Conservation (phyloP, 2,113 vertebrate species). For the Leptobrachium leishanense region DNA sequence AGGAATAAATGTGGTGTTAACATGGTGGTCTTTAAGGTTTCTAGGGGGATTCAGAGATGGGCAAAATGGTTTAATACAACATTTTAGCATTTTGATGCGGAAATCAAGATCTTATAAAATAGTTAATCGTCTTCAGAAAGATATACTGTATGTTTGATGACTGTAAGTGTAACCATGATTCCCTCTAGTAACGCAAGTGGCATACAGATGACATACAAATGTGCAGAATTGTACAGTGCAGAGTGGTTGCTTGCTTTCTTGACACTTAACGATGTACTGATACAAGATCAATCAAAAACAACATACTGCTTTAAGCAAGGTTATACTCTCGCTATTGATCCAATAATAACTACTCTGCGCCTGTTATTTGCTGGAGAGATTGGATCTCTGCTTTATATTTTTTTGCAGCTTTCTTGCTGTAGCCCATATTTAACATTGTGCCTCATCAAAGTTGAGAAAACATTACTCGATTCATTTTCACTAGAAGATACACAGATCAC, state of each 20-base stretch:
- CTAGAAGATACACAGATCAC: not conserved
- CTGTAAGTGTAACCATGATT: not conserved
- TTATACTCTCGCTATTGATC: conserved; percentile 26
- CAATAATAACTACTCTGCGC: not conserved
- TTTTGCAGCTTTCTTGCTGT: not conserved
- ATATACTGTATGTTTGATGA: too few species aligned
- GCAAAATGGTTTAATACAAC: too few species aligned
- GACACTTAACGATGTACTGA: conserved; percentile 18
- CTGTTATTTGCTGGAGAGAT: conserved; percentile 18
- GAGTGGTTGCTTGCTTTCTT: not conserved
- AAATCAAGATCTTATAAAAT: too few species aligned
- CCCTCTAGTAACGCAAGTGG: not conserved
- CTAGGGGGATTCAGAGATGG: too few species aligned
- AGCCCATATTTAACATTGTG: not conserved
- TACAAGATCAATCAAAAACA: conserved; percentile 11
- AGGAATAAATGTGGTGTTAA: too few species aligned
- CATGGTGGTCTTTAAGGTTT: too few species aligned
- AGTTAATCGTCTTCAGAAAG: too few species aligned
- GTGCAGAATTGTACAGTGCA: conserved; percentile 7
- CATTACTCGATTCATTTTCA: not conserved
- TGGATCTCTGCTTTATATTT: conserved; percentile 3
- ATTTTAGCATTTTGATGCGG: too few species aligned
- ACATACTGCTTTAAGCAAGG: conserved; percentile 17
- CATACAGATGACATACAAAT: not conserved
- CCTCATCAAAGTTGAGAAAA: not conserved